Conservation (phyloP, 2,888 invertebrate genomes). For the Trichopria drosophilae region DNA sequence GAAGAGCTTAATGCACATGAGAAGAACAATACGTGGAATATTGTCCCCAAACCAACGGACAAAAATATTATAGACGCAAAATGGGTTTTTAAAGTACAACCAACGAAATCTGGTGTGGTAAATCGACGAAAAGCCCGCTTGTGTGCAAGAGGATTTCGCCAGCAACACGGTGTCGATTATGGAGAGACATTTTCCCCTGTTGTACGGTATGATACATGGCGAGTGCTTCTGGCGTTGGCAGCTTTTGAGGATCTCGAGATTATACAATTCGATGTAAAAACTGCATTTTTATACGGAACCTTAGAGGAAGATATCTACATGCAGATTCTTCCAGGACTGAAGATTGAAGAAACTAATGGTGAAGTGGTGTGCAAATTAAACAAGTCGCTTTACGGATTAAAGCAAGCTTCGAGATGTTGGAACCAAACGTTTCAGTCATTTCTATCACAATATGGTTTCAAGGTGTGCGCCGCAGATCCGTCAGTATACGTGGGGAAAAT, state of each 20-base stretch:
- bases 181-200: constrained; percentile 15
- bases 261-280: no score
- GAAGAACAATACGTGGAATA: constrained; percentile 14
- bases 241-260: constrained; percentile 2
- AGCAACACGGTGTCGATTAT: constrained; percentile 10
- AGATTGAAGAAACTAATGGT: no score
- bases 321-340: no score
- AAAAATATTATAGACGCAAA: constrained; percentile 9
- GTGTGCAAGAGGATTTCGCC: constrained; percentile 12
- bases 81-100: constrained; percentile 8
- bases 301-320: no score
- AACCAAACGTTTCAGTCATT: no score
- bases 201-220: constrained; percentile 14
- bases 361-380: no score
- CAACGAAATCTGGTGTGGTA: not conserved
- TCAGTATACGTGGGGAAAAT: no score
- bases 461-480: no score
- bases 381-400: no score
- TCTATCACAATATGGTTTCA: no score
- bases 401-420: no score
- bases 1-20: constrained; percentile 13
- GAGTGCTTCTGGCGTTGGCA: constrained; percentile 12
- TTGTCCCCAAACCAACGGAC: not conserved
- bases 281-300: no score
- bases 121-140: constrained; percentile 6